Evolutionary conservation across 2,113 vertebrate species (phyloP).

Genomic region (Varanus salvator): DNA sequence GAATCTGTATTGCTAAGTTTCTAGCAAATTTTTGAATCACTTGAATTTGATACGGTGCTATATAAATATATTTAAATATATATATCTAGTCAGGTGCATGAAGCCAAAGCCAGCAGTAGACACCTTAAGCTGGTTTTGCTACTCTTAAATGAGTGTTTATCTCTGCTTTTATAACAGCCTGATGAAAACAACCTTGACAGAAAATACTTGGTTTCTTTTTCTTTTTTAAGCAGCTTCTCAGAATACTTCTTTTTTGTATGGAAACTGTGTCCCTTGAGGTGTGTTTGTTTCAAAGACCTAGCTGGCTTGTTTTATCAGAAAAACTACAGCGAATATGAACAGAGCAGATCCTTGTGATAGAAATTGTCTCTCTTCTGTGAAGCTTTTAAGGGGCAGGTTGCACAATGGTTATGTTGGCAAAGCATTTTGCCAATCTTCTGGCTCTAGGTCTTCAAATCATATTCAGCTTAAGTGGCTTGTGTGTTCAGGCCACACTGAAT

Average conservation of each 20-base stretch:
- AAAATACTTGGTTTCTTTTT: slow-evolving; percentile 34
- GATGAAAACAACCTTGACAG: slow-evolving; percentile 65
- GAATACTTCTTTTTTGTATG: slow-evolving; percentile 40
- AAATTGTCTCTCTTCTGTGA: slow-evolving; percentile 58
- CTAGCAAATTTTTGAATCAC: slow-evolving; percentile 69
- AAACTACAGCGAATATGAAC: slow-evolving; percentile 42
- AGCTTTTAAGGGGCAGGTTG: slow-evolving; percentile 53
- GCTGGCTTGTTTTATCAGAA: slow-evolving; percentile 52
- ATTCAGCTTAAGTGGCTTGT: slow-evolving; percentile 29
- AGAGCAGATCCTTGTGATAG: slow-evolving; percentile 41
- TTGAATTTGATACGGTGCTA: slow-evolving; percentile 82
- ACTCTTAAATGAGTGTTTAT: slow-evolving; percentile 47
- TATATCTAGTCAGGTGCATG: slow-evolving; percentile 37
- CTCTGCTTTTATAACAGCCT: slow-evolving; percentile 68
- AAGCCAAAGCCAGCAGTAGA: slow-evolving; percentile 28
- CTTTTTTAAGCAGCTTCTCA: slow-evolving; percentile 66
- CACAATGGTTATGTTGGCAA: slow-evolving; percentile 42
- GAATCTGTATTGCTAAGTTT: slow-evolving; percentile 54
- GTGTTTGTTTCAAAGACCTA: slow-evolving; percentile 41
- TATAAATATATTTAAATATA: slow-evolving; percentile 57
- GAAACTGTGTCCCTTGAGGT: slow-evolving; percentile 29
- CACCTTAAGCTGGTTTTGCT: slow-evolving; percentile 46
- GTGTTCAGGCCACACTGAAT: slow-evolving; percentile 17
- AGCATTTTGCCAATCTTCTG: slow-evolving; percentile 43
- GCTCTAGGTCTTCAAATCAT: slow-evolving; percentile 46